phyloP scores from a whole-genome alignment of 1,140 invertebrate genomes.

The Caenorhabditis tropicalis region DNA sequence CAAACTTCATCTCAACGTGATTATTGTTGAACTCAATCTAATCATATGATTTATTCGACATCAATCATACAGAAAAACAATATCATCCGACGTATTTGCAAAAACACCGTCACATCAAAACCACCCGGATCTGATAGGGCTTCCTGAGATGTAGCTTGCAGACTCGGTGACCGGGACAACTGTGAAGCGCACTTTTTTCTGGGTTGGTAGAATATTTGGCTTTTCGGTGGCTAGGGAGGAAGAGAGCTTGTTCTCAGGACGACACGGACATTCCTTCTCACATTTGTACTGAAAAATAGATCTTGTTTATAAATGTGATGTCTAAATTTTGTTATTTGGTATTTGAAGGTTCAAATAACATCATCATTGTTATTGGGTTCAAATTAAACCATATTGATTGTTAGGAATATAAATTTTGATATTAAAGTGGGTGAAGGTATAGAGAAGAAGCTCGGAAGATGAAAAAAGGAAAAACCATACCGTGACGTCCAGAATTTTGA shows the following conservation, averaged over 20 bases:
- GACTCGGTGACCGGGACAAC: slow-evolving; percentile 3
- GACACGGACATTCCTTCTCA: slow-evolving; percentile 22
- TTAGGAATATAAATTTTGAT: too few relatives aligned
- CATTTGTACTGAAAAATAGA: slow-evolving; percentile 20
- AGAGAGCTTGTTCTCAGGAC: slow-evolving; percentile 18
- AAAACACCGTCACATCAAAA: too few relatives aligned
- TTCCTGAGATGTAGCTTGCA: background rate
- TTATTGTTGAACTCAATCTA: background rate
- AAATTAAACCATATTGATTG: too few relatives aligned
- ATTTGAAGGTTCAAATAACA: too few relatives aligned
- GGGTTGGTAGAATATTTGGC: background rate
- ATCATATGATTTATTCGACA: slow-evolving; percentile 37
- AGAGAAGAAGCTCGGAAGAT: too few relatives aligned
- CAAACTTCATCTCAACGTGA: background rate
- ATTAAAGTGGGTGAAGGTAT: too few relatives aligned
- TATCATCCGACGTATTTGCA: slow-evolving; percentile 28
- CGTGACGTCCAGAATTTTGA: slow-evolving; percentile 22
- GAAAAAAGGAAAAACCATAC: background rate
- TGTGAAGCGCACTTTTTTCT: slow-evolving; percentile 9
- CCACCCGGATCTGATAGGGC: slow-evolving; percentile 24
- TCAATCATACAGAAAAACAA: slow-evolving; percentile 38
- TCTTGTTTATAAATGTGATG: too few relatives aligned
- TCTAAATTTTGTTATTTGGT: too few relatives aligned
- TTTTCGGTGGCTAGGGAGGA: background rate
- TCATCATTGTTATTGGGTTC: too few relatives aligned